Base-by-base conservation (phyloP, 2,888 invertebrate genomes). In the Ectobius pallidus region DNA sequence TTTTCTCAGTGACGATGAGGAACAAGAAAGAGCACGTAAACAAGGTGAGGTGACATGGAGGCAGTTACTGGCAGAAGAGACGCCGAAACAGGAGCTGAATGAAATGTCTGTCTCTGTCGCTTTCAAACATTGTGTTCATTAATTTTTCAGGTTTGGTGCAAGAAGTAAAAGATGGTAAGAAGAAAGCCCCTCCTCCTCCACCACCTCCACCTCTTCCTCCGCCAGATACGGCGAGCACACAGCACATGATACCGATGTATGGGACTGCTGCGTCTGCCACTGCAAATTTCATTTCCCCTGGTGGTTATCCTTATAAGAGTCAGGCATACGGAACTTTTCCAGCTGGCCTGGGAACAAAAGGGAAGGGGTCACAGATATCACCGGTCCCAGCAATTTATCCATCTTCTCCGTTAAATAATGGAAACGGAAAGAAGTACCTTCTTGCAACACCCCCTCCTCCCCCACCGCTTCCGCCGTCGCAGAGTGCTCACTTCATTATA, bases 1-100 rank as follows among this genome's bases (percentile, higher is more conserved):
- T 70, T 89, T 90, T 75, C 83, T 91, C 74, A 87, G 89, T 25
- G 89, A 91, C 73, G 91, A 91, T 80, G 90, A 90, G 77, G 89
- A 90, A 79, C 76, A 78, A 58, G 83, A 83, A 75, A 78, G 82
- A 74, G 85, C 86, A 76, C 85, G 87, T 52, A 86, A 85, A 77
- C 82, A 86, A 84, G 75, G 71, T 71, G 46, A 42, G 68, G 30
- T 20, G 20, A 52, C 20, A 52, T 34, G 34, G 34, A 34, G 6
- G 34, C 34, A 34, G 34, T 34, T 34, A 34, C 11, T 34, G 34
- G 34, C 34, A 7, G 34, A 7, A 11, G 11, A 34, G 34, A 11
- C 11, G 34, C 34, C 11, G 34, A 34, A 34, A 34, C 34, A 34
- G 34, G 34, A 34, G 11, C 34, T 34, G 34, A 34, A 34, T 34